Evolutionary conservation across 1,140 invertebrate species (phyloP).

Genomic region (Dinoponera quadriceps): DNA sequence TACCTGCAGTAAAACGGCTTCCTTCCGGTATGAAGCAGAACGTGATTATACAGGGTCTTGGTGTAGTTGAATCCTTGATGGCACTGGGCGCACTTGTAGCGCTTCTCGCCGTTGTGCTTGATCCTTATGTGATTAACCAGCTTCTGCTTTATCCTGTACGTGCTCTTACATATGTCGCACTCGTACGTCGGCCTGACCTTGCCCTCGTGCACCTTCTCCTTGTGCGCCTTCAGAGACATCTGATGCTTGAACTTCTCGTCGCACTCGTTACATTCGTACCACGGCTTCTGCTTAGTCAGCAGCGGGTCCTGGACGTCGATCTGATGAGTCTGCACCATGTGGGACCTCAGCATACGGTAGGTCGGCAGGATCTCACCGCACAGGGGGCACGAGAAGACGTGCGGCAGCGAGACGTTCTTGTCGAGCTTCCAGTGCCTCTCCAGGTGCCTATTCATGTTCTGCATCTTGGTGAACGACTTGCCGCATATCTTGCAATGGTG

Average conservation of each 20-base stretch:
- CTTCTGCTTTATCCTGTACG: conserved; percentile 66
- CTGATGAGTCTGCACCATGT: conserved; percentile 71
- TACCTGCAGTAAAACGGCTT: conserved; percentile 70
- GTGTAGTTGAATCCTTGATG: conserved; percentile 66
- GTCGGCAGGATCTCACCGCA: conserved; percentile 66
- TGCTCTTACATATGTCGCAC: conserved; percentile 68
- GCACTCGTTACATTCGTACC: conserved; percentile 69
- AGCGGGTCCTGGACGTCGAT: conserved; percentile 69
- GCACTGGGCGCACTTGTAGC: conserved; percentile 75
- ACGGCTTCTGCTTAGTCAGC: conserved; percentile 66
- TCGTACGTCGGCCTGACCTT: conserved; percentile 62
- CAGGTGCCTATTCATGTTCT: conserved; percentile 74
- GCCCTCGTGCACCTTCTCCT: conserved; percentile 70
- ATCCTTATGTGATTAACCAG: conserved; percentile 72
- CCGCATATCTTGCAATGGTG: conserved; percentile 68
- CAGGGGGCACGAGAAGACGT: conserved; percentile 68
- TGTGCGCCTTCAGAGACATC: conserved; percentile 75
- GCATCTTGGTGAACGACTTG: conserved; percentile 73
- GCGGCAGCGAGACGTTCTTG: conserved; percentile 64
- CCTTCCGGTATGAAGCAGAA: conserved; percentile 69
- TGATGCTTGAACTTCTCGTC: conserved; percentile 76
- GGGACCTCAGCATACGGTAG: conserved; percentile 68
- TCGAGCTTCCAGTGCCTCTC: conserved; percentile 76
- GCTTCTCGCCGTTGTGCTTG: conserved; percentile 69
- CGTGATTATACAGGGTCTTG: conserved; percentile 72